Percentiles rank a stretch among this genome's conserved stretches.
phyloP scores from a whole-genome alignment of 2,797 vertebrate species.

The Epinephelus awoara region DNA sequence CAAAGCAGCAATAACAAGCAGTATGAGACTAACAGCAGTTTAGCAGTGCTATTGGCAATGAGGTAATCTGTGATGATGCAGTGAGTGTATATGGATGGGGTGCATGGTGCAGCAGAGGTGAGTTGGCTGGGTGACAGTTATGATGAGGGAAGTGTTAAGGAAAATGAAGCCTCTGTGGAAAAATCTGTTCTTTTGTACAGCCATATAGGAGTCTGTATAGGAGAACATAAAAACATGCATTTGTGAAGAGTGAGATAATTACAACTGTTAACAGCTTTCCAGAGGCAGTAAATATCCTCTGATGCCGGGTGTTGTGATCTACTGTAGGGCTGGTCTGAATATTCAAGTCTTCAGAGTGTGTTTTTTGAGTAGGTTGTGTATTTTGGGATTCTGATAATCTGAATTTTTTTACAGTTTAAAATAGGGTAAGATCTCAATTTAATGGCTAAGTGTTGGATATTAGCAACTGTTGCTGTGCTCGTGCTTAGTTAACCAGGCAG shows the following conservation, averaged over 20 bases:
- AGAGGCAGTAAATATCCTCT: neutral
- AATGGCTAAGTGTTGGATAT: no score
- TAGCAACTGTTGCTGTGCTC: no score
- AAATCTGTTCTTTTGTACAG: neutral
- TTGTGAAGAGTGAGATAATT: neutral
- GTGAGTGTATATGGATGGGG: neutral
- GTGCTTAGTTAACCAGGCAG: no score
- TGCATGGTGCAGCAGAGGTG: neutral
- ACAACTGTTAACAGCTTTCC: neutral
- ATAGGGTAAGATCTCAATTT: no score
- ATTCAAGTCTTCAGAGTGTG: no score
- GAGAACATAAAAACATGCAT: slow-evolving; percentile 3
- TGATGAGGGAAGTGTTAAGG: slow-evolving; percentile 1
- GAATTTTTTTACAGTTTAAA: no score
- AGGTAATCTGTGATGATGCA: slow-evolving; percentile 13
- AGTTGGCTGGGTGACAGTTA: slow-evolving; percentile 15
- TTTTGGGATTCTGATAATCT: no score
- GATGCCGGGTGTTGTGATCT: slow-evolving; percentile 4
- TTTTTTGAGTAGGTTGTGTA: no score
- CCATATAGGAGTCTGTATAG: neutral
- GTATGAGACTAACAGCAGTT: slow-evolving; percentile 19
- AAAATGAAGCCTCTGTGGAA: neutral
- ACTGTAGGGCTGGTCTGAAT: neutral
- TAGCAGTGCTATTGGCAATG: neutral
- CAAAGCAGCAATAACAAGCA: slow-evolving; percentile 22